Evolutionary conservation across 2,888 invertebrate genomes (phyloP), one percentile per base, ranked within the genome.

Genomic region (Alcis repandata): DNA sequence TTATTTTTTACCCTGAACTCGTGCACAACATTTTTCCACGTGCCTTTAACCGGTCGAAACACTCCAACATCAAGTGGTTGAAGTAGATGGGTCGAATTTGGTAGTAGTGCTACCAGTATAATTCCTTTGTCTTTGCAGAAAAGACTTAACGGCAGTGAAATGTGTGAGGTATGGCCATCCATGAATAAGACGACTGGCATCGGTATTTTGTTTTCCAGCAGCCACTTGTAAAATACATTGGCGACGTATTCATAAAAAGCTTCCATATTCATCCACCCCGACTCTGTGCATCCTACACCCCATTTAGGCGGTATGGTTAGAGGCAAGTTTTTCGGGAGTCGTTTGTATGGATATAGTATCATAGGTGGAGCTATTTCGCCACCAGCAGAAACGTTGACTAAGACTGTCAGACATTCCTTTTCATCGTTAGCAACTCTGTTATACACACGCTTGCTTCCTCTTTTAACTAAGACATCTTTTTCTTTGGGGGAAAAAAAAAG

Each of bases 111-210:
- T 33, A 63, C 53, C 15, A 58, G 48, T 13, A 58, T 33, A 10
- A 75, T 74, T 19, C 69, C 69, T 36, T 75, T 73, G 63, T 76
- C 72, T 45, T 68, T 70, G 54, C 75, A 74, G 67, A 76, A 74
- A 27, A 20, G 59, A 36, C 56, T 59, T 54, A 72, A 52, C 53
- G 67, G 75, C 33, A 74, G 57, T 38, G 73, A 72, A 27, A 60
- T 65, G 38, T 59, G 59, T 36, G 64, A 65, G 27, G 19, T 63
- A 75, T 77, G 77, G 17, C 73, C 74, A 63, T 77, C 76, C 43
- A 77, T 46, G 68, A 75, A 78, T 56, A 77, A 65, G 13, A 27
- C 27, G 22, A 78, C 64, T 11, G 76, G 75, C 13, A 72, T 40
- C 61, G 51, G 43, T 40, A 74, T 69, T 52, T 65, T 53, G 19